These are phyloP conservation scores for Grallaria varia DNA, from an alignment of 2,113 vertebrate genomes.

Conservation along the genomic window DNA sequence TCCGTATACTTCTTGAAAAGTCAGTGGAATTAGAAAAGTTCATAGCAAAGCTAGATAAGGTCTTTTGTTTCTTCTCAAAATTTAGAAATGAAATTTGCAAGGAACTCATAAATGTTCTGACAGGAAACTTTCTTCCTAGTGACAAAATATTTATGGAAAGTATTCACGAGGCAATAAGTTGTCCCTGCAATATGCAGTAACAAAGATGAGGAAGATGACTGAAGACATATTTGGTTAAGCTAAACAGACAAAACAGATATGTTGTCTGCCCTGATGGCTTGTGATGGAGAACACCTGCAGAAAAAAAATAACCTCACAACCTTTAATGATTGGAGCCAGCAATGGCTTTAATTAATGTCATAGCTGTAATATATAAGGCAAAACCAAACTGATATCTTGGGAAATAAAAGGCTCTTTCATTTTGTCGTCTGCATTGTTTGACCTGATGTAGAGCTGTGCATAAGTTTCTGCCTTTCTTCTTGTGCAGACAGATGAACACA, in stretches of 20 bases:
- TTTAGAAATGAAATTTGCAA: neutral
- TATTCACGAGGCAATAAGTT: neutral
- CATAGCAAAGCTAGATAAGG: neutral
- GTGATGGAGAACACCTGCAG: neutral
- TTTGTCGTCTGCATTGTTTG: neutral
- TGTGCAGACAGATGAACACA: neutral
- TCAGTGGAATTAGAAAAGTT: neutral
- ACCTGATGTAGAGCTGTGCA: neutral
- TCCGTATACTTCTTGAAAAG: neutral
- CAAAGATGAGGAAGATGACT: neutral
- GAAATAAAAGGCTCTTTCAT: neutral
- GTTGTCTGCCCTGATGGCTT: neutral
- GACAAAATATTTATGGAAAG: neutral
- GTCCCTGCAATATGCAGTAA: neutral
- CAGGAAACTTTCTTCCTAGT: neutral
- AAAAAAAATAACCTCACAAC: neutral
- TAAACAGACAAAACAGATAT: neutral
- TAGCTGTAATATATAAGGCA: neutral
- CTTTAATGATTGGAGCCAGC: neutral
- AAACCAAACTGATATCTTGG: neutral
- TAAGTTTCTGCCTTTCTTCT: neutral
- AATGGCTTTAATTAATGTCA: neutral
- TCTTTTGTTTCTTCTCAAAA: neutral
- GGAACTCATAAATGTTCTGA: neutral
- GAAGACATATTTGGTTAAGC: neutral